Conservation (phyloP, 2,113 vertebrate genomes). For the Pithys albifrons region DNA sequence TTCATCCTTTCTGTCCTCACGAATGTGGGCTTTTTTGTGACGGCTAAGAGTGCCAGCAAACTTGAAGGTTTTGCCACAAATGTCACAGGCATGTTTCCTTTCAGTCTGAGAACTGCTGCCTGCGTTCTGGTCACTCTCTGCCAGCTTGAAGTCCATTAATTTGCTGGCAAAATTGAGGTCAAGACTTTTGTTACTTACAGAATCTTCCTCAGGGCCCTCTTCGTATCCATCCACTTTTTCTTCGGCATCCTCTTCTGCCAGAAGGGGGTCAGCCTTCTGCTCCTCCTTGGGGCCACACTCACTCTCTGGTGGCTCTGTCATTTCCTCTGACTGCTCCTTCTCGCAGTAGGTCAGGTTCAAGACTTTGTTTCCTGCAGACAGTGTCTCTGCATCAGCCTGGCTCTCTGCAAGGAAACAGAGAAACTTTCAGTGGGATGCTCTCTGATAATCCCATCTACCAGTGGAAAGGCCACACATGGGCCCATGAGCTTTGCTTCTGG, state of each 20-base stretch:
- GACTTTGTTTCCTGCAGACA: slow-evolving; percentile 64
- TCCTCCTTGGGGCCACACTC: slow-evolving; percentile 22
- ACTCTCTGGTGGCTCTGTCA: slow-evolving; percentile 30
- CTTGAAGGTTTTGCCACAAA: slow-evolving; percentile 93
- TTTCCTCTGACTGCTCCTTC: slow-evolving; percentile 46
- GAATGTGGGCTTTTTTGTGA: slow-evolving; percentile 87
- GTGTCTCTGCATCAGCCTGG: slow-evolving; percentile 82
- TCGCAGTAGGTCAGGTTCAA: slow-evolving; percentile 76
- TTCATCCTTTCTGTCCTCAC: slow-evolving; percentile 72
- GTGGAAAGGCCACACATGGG: neutral
- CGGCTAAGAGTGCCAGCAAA: slow-evolving; percentile 90
- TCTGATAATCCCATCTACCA: neutral
- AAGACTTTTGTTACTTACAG: slow-evolving; percentile 92
- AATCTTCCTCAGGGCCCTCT: slow-evolving; percentile 81
- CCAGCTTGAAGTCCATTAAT: slow-evolving; percentile 94
- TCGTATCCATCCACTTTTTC: slow-evolving; percentile 56
- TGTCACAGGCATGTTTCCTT: slow-evolving; percentile 83
- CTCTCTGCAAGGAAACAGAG: slow-evolving; percentile 82
- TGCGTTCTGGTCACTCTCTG: slow-evolving; percentile 61
- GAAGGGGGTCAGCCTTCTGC: slow-evolving; percentile 2
- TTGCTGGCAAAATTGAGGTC: slow-evolving; percentile 95
- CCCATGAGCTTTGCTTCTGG: neutral
- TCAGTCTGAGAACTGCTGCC: slow-evolving; percentile 72
- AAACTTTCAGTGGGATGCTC: neutral
- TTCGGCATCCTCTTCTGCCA: slow-evolving; percentile 50